A percentile compares a stretch with the other conserved stretches of the same genome.
Evolutionary conservation across 2,888 invertebrate species (phyloP).

Genomic region (Acanthosepion lycidas): DNA sequence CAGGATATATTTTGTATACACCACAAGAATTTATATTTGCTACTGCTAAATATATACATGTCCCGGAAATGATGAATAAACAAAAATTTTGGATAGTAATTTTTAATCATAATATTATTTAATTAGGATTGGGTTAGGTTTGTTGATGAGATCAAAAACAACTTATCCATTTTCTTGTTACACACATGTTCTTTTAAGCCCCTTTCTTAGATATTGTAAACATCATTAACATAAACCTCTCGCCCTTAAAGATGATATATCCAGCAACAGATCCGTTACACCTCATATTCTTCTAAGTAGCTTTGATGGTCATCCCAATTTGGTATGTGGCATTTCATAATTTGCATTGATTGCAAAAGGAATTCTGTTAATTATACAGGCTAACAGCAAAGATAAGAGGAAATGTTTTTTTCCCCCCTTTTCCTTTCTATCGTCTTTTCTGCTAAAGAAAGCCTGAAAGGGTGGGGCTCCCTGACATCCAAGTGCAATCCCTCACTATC

Average conservation of each 20-base stretch:
- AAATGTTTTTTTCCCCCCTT: not conserved
- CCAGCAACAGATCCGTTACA: not conserved
- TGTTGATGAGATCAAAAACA: not conserved
- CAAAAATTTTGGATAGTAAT: not conserved
- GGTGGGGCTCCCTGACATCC: not conserved
- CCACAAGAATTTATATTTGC: too few species aligned
- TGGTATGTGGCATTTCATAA: not conserved
- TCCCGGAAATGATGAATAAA: not conserved
- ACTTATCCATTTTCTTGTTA: not conserved
- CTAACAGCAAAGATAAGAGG: not conserved
- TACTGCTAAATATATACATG: not conserved
- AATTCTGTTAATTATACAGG: not conserved
- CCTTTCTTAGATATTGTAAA: not conserved
- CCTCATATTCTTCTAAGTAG: not conserved
- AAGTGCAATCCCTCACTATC: not conserved
- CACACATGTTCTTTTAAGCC: not conserved
- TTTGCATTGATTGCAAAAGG: not conserved
- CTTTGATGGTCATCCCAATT: conserved; percentile 3
- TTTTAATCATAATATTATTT: not conserved
- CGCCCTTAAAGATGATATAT: not conserved
- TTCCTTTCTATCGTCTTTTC: not conserved
- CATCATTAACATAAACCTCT: not conserved
- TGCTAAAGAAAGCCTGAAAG: not conserved
- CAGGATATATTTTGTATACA: too few species aligned
- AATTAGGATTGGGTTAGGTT: not conserved